phyloP scores from a whole-genome alignment of 2,888 invertebrate genomes.

The Spodoptera picta region DNA sequence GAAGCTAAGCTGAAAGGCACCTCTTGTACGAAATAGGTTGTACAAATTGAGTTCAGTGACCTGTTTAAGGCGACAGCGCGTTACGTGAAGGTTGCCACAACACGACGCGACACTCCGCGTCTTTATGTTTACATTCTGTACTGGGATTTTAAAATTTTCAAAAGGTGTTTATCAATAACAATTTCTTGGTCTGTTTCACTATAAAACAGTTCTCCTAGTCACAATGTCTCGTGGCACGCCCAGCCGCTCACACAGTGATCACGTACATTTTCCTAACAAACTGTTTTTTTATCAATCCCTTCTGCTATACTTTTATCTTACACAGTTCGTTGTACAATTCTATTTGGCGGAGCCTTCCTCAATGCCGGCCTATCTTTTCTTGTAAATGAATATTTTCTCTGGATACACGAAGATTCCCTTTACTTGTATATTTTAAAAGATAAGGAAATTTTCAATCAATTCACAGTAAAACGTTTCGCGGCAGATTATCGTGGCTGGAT shows the following conservation, averaged over 20 bases:
- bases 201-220: background rate
- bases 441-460: constrained; percentile 51
- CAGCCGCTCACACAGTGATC: constrained; percentile 26
- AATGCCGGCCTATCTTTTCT: constrained; percentile 44
- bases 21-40: constrained; percentile 42
- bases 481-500: constrained; percentile 25
- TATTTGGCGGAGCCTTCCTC: constrained; percentile 47
- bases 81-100: constrained; percentile 46
- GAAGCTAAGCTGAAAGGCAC: constrained; percentile 27
- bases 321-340: constrained; percentile 46
- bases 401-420: constrained; percentile 42
- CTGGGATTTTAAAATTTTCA: too few relatives aligned
- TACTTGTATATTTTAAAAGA: constrained; percentile 50
- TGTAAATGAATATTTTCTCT: constrained; percentile 54
- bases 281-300: constrained; percentile 46
- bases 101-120: constrained; percentile 28
- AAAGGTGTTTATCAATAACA: background rate
- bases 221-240: constrained; percentile 3
- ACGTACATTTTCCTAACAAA: constrained; percentile 37
- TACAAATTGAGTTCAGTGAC: constrained; percentile 51
- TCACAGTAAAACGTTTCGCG: constrained; percentile 20
- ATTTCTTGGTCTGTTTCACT: too few relatives aligned
- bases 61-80: constrained; percentile 46
- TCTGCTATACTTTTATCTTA: constrained; percentile 40
- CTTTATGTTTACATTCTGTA: background rate